Evolutionary conservation across 2,113 vertebrate species (phyloP), one percentile per base, ranked within the genome.

Genomic region (Ivindomyrus marchei): DNA sequence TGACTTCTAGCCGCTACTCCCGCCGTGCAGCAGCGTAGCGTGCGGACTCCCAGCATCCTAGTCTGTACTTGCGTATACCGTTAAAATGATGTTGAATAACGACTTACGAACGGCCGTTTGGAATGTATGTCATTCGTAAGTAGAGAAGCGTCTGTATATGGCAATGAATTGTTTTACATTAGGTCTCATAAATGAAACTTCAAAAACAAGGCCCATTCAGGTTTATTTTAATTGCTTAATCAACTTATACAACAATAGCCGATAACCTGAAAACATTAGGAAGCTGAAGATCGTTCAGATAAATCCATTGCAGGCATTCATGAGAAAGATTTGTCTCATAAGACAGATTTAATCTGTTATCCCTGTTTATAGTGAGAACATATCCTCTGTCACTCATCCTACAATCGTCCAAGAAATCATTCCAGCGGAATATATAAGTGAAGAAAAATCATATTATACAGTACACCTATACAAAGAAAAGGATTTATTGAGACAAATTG

Each of bases 391-490:
- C 74, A 36, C 70, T 77, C 31, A 80, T 31, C 89, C 53, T 49
- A 3, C 47, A 52, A 49, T 47, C 83, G 9, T 27, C 21, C 83
- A 85, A 17, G 36, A 80, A 80, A 42, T 39, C 36, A 80, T 80
- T 42, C 36, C 10, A 17, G 13, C 13, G 15, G 36, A 80, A 80
- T 80, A 42, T 42, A 80, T 42, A 42, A 80, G 36, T 42, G 74
- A 80, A 80, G 17, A 80, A 39, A 36, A 42, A 80, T 42, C 58
- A 56, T 42, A 42, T 85, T 85, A 89, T 85, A 87, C 46, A 87
- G 89, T 50, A 91, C 86, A 92, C 90, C 89, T 89, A 89, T 90
- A 74, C 84, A 89, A 89, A 53, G 89, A 85, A 92, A 49, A 66
- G 53, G 80, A 88, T 88, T 90, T 91, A 53, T 49, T 89, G 50